Conservation (phyloP, 2,113 vertebrate genomes). For the Hemichromis elongatus region DNA sequence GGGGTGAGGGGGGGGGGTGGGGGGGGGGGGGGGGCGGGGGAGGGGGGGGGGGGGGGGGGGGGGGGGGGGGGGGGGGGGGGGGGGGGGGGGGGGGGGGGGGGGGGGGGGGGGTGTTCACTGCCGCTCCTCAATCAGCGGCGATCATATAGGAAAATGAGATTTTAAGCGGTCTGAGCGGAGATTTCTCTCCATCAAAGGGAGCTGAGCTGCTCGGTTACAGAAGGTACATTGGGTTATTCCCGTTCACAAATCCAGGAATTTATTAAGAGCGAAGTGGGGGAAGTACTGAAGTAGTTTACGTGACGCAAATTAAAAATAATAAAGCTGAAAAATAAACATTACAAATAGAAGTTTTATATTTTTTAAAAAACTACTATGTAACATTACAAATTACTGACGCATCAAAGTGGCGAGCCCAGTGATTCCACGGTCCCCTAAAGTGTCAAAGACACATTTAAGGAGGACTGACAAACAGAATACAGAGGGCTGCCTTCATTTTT, state of each 20-base stretch:
- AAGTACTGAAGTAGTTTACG: background rate
- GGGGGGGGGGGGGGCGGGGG: conserved; percentile 10
- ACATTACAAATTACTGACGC: background rate
- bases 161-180: background rate
- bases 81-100: background rate
- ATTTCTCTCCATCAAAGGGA: background rate
- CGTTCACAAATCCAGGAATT: background rate
- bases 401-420: background rate
- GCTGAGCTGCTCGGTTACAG: background rate
- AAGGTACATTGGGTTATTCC: background rate
- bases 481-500: background rate
- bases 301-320: background rate
- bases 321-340: background rate
- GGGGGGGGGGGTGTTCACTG: background rate
- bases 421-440: background rate
- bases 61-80: background rate
- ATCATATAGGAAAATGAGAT: background rate
- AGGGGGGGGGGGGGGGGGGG: conserved; percentile 12
- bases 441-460: background rate
- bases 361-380: background rate
- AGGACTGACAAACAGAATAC: background rate
- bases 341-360: background rate
- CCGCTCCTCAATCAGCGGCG: conserved; percentile 4
- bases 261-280: background rate
- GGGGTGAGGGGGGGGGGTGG: background rate